phyloP scores from a whole-genome alignment of 2,888 invertebrate species.

The Sminthurinus aureus region DNA sequence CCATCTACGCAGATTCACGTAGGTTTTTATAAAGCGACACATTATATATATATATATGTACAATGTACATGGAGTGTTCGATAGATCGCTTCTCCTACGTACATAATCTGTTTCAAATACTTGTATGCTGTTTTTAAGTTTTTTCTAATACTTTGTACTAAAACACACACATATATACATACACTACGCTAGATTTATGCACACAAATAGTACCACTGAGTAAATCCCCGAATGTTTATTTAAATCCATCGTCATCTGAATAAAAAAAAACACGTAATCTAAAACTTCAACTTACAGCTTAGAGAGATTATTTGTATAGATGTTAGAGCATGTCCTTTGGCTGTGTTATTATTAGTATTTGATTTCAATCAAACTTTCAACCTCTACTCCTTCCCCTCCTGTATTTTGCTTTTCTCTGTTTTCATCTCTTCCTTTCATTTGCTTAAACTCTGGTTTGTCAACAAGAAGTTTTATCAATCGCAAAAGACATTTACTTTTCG shows the following conservation, averaged over 20 bases:
- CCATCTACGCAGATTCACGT: too few species aligned
- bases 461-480: neutral
- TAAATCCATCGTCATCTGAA: conserved; percentile 6
- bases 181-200: neutral
- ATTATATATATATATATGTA: too few species aligned
- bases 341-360: neutral
- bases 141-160: neutral
- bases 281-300: neutral
- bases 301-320: neutral
- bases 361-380: conserved; percentile 11
- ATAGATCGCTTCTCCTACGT: neutral
- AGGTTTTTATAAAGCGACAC: too few species aligned
- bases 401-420: too few species aligned
- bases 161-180: neutral
- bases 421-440: neutral
- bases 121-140: neutral
- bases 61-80: too few species aligned
- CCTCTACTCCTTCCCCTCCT: neutral
- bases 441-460: neutral
- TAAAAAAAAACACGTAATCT: neutral
- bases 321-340: neutral
- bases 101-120: neutral
- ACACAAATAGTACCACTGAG: neutral
- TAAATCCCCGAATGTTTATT: neutral
- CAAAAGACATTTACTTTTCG: conserved; percentile 13